Evolutionary conservation across 2,113 vertebrate species (phyloP).

Genomic region (Hoplias malabaricus): DNA sequence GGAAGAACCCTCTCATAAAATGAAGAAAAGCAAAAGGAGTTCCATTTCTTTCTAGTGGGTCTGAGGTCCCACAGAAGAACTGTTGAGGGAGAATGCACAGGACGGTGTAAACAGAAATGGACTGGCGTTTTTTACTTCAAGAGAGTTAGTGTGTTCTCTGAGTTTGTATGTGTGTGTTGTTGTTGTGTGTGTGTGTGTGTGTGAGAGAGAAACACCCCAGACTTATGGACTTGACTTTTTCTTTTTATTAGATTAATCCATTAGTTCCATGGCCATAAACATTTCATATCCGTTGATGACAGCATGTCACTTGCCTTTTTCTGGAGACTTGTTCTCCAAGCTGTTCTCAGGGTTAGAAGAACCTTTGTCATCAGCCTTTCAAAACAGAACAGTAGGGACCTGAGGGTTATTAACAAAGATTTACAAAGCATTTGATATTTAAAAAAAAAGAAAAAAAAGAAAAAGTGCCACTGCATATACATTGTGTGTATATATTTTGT

Average conservation of each 20-base stretch:
- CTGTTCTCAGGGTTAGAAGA: slow-evolving; percentile 50
- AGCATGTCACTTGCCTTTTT: slow-evolving; percentile 12
- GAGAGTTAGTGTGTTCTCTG: slow-evolving; percentile 21
- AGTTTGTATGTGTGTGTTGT: too few species aligned
- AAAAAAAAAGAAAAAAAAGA: not conserved
- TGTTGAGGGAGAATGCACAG: slow-evolving; percentile 67
- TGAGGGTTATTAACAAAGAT: not conserved
- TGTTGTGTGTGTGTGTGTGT: too few species aligned
- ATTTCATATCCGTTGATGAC: not conserved
- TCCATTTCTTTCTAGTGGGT: slow-evolving; percentile 33
- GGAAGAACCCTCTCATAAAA: slow-evolving; percentile 60
- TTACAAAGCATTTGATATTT: too few species aligned
- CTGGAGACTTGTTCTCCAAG: not conserved
- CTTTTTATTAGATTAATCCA: not conserved
- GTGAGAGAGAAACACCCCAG: not conserved
- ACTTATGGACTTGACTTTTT: not conserved
- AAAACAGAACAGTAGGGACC: not conserved
- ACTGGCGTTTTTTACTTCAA: slow-evolving; percentile 65
- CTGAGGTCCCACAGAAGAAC: slow-evolving; percentile 60
- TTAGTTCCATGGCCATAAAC: not conserved
- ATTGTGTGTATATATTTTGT: slow-evolving; percentile 37
- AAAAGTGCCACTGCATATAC: slow-evolving; percentile 5
- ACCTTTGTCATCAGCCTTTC: slow-evolving; percentile 22
- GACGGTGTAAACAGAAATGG: slow-evolving; percentile 54
- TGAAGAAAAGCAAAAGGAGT: slow-evolving; percentile 67